phyloP scores from a whole-genome alignment of 1,140 invertebrate species.

The Pachypsylla venusta region DNA sequence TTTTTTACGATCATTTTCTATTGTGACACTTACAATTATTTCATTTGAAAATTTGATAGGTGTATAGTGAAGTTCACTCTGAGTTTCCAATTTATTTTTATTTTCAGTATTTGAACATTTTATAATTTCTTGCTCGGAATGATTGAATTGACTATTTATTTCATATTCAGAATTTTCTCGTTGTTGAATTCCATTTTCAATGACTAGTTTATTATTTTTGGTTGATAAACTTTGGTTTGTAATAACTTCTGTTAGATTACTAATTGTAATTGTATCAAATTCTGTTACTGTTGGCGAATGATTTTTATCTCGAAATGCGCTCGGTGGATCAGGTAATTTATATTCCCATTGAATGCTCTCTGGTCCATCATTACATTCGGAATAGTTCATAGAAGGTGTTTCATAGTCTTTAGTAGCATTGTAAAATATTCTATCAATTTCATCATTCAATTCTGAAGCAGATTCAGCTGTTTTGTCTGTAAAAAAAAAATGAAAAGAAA shows the following conservation, averaged over 20 bases:
- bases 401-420: conserved; percentile 24
- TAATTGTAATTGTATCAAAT: conserved; percentile 28
- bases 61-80: too few relatives aligned
- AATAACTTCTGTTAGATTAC: conserved; percentile 19
- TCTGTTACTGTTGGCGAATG: conserved; percentile 29
- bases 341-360: conserved; percentile 36
- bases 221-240: background rate
- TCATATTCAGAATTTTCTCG: background rate
- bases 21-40: background rate
- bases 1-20: background rate
- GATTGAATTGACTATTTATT: background rate
- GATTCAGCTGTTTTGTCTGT: too few relatives aligned
- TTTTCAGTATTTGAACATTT: background rate
- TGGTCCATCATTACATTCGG: conserved; percentile 5
- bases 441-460: conserved; percentile 19
- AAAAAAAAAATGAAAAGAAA: too few relatives aligned
- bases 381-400: conserved; percentile 9
- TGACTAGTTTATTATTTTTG: background rate
- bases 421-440: conserved; percentile 26
- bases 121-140: background rate
- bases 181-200: background rate
- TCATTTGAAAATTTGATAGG: background rate
- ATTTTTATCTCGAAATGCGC: conserved; percentile 37
- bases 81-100: background rate
- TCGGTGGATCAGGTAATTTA: conserved; percentile 44